Conservation (phyloP, 2,113 vertebrate genomes). For the Indri indri region DNA sequence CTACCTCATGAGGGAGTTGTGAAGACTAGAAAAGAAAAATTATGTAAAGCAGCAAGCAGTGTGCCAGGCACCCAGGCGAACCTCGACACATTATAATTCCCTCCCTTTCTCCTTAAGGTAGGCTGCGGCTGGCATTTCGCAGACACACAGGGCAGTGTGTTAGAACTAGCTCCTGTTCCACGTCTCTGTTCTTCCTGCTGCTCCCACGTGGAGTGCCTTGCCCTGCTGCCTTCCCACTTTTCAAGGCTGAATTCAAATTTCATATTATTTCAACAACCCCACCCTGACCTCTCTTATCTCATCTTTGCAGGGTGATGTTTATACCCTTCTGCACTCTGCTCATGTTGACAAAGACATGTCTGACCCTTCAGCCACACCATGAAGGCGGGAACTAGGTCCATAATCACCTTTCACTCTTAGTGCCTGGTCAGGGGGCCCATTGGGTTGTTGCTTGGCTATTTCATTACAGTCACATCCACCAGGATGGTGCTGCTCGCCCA, state of each 20-base stretch:
- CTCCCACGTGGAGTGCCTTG: neutral
- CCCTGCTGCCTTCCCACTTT: neutral
- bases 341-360: neutral
- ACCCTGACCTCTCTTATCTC: neutral
- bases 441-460: neutral
- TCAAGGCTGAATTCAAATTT: neutral
- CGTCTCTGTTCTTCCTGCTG: neutral
- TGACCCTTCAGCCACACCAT: neutral
- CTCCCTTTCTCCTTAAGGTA: neutral
- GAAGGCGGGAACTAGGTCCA: neutral
- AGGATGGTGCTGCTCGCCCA: neutral
- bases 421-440: neutral
- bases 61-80: no score
- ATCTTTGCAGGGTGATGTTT: neutral
- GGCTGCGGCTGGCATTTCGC: accelerated
- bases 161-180: neutral
- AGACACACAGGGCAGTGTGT: neutral
- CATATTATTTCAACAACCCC: neutral
- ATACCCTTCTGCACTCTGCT: neutral
- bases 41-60: neutral
- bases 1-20: neutral
- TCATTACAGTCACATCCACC: neutral
- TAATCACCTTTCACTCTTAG: neutral
- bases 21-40: neutral
- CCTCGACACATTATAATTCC: accelerated